phyloP scores from a whole-genome alignment of 2,888 invertebrate species.

The Drosophila vallismaia region DNA sequence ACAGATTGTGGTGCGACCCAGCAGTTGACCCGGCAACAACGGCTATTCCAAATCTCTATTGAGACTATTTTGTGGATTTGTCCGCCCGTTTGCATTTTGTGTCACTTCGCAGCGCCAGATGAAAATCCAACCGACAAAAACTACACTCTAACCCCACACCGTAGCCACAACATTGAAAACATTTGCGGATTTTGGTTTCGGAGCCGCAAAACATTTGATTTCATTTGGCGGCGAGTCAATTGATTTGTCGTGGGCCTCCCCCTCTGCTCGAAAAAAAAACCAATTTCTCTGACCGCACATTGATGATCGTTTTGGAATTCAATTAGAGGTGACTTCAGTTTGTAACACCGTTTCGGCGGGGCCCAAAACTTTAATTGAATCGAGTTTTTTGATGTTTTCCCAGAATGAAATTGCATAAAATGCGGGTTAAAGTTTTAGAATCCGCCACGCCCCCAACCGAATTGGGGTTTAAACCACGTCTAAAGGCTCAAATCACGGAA shows the following conservation, averaged over 20 bases:
- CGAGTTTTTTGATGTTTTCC: not conserved
- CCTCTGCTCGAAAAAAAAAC: not conserved
- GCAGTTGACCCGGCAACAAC: constrained; percentile 3
- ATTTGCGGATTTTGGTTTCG: constrained; percentile 63
- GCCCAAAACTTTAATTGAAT: constrained; percentile 44
- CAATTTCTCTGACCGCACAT: constrained; percentile 27
- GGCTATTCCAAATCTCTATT: constrained; percentile 39
- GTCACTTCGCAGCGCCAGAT: constrained; percentile 48
- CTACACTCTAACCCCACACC: not conserved
- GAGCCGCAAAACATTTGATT: constrained; percentile 74
- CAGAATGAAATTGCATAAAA: constrained; percentile 29
- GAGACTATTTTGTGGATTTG: constrained; percentile 32
- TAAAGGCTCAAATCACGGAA: constrained; percentile 28
- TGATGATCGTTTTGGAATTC: constrained; percentile 52
- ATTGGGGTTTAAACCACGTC: constrained; percentile 48
- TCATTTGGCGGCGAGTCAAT: constrained; percentile 53
- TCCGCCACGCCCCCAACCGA: constrained; percentile 42
- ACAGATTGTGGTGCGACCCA: constrained; percentile 67
- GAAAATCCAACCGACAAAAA: constrained; percentile 18
- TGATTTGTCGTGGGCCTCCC: constrained; percentile 39
- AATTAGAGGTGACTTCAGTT: constrained; percentile 60
- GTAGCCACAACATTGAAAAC: constrained; percentile 35
- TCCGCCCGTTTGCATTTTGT: constrained; percentile 41
- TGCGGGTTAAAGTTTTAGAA: constrained; percentile 25
- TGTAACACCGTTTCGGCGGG: constrained; percentile 38